Evolutionary conservation across 2,888 invertebrate genomes (phyloP).

Genomic region (Lasioglossum morio): DNA sequence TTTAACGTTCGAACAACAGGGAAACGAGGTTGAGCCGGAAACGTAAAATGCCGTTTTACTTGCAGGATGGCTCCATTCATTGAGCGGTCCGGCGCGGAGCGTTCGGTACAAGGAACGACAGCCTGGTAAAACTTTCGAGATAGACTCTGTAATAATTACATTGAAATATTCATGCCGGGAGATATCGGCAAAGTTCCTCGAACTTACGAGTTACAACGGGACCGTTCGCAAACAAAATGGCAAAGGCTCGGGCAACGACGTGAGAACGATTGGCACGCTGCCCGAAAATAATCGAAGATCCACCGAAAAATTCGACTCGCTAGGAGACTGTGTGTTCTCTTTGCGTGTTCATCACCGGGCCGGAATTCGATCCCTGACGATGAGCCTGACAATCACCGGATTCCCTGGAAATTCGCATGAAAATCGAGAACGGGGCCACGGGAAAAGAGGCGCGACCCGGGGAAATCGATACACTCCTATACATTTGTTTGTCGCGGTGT

Average conservation of each 20-base stretch:
- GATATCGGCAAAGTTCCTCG: constrained; percentile 60
- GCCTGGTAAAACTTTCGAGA: constrained; percentile 51
- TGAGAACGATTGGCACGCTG: constrained; percentile 39
- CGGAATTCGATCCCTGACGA: background rate
- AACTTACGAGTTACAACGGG: constrained; percentile 41
- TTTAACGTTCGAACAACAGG: constrained; percentile 22
- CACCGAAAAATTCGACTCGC: constrained; percentile 22
- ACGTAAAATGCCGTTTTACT: constrained; percentile 39
- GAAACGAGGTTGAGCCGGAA: constrained; percentile 25
- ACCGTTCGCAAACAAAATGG: constrained; percentile 33
- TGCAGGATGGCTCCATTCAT: constrained; percentile 34
- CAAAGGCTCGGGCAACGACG: constrained; percentile 18
- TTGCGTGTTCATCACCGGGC: background rate
- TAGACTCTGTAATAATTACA: constrained; percentile 63
- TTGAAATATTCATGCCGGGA: constrained; percentile 59
- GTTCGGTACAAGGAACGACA: constrained; percentile 43
- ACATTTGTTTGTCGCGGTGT: constrained; percentile 12
- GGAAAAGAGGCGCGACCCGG: background rate
- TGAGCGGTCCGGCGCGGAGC: constrained; percentile 11
- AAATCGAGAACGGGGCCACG: background rate
- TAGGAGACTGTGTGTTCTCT: constrained; percentile 1
- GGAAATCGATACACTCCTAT: constrained; percentile 14
- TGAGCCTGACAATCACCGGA: background rate
- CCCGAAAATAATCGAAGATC: constrained; percentile 42
- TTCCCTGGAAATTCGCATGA: background rate